These are phyloP conservation scores for Pharmacophagus antenor DNA, from an alignment of 2,888 invertebrate genomes.

Conservation along the genomic window DNA sequence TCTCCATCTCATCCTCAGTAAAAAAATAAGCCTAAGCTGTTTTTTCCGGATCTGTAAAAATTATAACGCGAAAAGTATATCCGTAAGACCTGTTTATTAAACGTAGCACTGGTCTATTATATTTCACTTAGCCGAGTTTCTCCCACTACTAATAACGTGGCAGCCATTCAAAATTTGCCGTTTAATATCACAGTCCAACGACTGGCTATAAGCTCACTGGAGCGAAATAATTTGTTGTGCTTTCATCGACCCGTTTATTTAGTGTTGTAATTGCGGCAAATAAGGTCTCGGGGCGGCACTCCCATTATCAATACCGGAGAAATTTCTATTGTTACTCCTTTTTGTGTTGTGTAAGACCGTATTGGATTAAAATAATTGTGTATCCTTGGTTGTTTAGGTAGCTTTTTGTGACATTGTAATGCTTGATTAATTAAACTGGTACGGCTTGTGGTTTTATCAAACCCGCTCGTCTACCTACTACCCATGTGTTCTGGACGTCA, in stretches of 20 bases:
- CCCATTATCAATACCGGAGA: constrained; percentile 11
- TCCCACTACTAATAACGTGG: constrained; percentile 18
- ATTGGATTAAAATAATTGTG: not conserved
- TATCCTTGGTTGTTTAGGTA: not conserved
- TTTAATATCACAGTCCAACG: constrained; percentile 28
- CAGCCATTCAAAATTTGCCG: constrained; percentile 26
- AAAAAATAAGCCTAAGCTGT: no score
- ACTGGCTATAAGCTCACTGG: constrained; percentile 9
- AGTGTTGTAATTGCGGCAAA: constrained; percentile 26
- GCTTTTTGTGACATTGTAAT: not conserved
- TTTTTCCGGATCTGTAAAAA: not conserved
- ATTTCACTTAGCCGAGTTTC: constrained; percentile 8
- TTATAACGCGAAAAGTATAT: not conserved
- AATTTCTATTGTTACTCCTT: constrained; percentile 3
- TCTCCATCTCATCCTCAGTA: no score
- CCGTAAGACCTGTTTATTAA: constrained; percentile 16
- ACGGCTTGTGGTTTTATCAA: not conserved
- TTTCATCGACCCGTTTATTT: constrained; percentile 30
- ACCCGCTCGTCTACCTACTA: no score
- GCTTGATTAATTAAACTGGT: not conserved
- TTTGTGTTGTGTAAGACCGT: not conserved
- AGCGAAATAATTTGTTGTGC: constrained; percentile 28
- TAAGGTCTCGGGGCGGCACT: constrained; percentile 20
- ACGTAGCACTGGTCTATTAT: constrained; percentile 6
- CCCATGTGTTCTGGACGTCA: no score